A percentile compares a stretch with the other conserved stretches of the same genome.
Conservation (phyloP, 1,140 invertebrate genomes). For the Heterodera schachtii region DNA sequence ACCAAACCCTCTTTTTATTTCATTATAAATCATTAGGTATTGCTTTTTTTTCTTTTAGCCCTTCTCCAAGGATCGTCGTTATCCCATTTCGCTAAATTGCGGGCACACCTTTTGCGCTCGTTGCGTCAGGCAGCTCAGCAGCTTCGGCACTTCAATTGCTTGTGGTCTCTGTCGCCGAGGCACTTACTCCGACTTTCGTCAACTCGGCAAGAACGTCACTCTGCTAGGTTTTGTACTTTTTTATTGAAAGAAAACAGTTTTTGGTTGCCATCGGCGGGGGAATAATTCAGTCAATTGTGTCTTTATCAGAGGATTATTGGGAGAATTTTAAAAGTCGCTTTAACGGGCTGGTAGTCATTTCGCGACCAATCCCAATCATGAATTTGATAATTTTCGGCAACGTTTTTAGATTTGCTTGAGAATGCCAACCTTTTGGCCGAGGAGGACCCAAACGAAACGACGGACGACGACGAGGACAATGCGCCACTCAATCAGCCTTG, state of each 20-base stretch:
- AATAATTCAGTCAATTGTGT: too few species aligned
- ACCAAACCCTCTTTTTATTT: slow-evolving; percentile 1
- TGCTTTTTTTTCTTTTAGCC: slow-evolving; percentile 10
- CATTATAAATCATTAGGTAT: neutral
- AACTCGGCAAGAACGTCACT: slow-evolving; percentile 35
- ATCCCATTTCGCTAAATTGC: slow-evolving; percentile 35
- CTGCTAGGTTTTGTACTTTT: slow-evolving; percentile 24
- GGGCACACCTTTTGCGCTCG: slow-evolving; percentile 29
- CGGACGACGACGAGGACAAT: too few species aligned
- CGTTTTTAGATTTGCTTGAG: too few species aligned
- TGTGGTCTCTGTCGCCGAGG: slow-evolving; percentile 32
- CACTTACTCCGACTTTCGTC: slow-evolving; percentile 25
- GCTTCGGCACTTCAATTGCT: slow-evolving; percentile 12
- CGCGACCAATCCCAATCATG: too few species aligned
- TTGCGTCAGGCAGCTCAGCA: slow-evolving; percentile 22
- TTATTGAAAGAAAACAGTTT: neutral
- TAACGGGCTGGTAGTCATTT: too few species aligned
- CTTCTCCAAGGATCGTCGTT: slow-evolving; percentile 20
- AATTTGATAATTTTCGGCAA: too few species aligned
- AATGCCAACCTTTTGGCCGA: too few species aligned
- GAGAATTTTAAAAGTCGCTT: too few species aligned
- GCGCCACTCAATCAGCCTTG: too few species aligned
- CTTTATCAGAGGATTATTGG: too few species aligned
- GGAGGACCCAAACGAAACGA: too few species aligned
- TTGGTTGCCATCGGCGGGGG: too few species aligned